Evolutionary conservation across 2,797 vertebrate species (phyloP), one percentile per base, ranked within the genome.

Genomic region (Pachyuromys duprasi): DNA sequence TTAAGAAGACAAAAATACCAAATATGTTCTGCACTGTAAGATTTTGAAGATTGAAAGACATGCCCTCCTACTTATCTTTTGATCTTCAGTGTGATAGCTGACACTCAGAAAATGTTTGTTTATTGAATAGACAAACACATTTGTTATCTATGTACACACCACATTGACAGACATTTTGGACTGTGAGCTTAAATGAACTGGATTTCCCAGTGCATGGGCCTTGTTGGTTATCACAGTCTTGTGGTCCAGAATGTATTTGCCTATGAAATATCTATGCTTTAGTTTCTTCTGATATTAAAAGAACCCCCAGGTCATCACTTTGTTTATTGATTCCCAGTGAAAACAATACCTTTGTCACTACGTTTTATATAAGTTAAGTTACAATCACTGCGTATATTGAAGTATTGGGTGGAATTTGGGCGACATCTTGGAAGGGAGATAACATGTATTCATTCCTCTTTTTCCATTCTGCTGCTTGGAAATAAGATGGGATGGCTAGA

Each of bases 61-160:
- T 55, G 53, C 76, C 67, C 39, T 70, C 49, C 55, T 75, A 53
- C 4, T 82, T 67, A 78, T 69, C 42, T 87, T 60, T 91, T 82
- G 24, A 70, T 95, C 86, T 80, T 28, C 53, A 72, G 42, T 28
- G 45, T 63, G 72, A 70, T 5, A 36, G 60, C 70, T 96, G 57
- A 42, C 53, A 83, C 65, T 95, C 79, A 91, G 70, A 67, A 95
- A 95, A 80, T 75, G 31, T 86, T 91, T 93, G 49, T 57, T 95
- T 65, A 91, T 76, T 75, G 42, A 93, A 53, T 18, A 93, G 20
- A 92, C 45, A 82, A 95, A 67, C 31, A 86, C 18, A 81, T 94
- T 67, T 88, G 17, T 36, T 75, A 78, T 80, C 82, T 93, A 81
- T 82, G 67, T 86, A 94, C 17, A 72, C 24, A 55, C 60, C n/a